Evolutionary conservation across 1,140 invertebrate species (phyloP).

Genomic region (Euwallacea similis): DNA sequence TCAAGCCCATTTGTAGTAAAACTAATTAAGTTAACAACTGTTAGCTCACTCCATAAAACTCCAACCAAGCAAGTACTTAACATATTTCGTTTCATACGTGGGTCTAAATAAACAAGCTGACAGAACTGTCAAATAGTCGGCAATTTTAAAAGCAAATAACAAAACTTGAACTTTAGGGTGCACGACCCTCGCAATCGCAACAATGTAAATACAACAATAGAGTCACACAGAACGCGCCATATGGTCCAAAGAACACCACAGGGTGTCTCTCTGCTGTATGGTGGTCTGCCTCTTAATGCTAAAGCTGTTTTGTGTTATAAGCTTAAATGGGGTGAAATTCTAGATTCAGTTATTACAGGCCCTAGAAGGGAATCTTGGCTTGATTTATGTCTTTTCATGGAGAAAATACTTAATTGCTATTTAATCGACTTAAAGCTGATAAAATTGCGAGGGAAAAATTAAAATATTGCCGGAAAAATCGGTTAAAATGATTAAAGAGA

Average conservation of each 20-base stretch:
- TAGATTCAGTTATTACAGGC: too few relatives aligned
- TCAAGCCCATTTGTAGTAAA: constrained; percentile 19
- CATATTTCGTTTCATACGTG: constrained; percentile 29
- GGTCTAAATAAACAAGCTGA: constrained; percentile 30
- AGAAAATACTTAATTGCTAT: constrained; percentile 11
- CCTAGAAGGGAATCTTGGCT: too few relatives aligned
- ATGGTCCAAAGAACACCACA: constrained; percentile 37
- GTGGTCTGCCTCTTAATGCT: constrained; percentile 34
- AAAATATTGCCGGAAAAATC: constrained; percentile 20
- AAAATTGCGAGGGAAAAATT: constrained; percentile 19
- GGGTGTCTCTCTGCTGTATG: constrained; percentile 36
- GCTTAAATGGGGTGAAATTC: too few relatives aligned
- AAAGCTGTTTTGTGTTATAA: constrained; percentile 22
- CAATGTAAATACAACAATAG: constrained; percentile 40
- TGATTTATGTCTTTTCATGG: background rate
- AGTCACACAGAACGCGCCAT: constrained; percentile 34
- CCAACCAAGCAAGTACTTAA: constrained; percentile 24
- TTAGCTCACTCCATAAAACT: constrained; percentile 24
- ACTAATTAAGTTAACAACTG: constrained; percentile 32
- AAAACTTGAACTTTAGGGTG: constrained; percentile 22
- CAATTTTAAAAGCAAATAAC: constrained; percentile 34
- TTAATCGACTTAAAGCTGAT: constrained; percentile 18
- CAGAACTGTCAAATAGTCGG: constrained; percentile 34
- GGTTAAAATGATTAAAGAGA: constrained; percentile 22
- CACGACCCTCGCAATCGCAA: constrained; percentile 33